Conservation (phyloP, 2,113 vertebrate genomes). For the Hydrochoerus hydrochaeris region DNA sequence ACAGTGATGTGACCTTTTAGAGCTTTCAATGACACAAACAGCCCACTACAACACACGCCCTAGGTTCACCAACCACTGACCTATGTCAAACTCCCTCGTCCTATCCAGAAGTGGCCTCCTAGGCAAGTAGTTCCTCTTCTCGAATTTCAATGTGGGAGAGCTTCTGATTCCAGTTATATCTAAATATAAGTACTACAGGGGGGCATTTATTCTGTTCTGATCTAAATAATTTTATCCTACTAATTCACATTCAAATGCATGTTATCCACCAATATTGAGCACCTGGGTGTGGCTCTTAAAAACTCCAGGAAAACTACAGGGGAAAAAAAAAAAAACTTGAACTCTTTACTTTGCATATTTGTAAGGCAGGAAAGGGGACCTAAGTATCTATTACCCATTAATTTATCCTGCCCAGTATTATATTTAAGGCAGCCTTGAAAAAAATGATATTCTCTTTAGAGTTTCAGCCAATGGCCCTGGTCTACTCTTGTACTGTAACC, state of each 20-base stretch:
- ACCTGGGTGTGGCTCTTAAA: slow-evolving; percentile 58
- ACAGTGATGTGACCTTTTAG: not conserved
- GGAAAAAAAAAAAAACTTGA: slow-evolving; percentile 60
- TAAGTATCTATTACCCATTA: not conserved
- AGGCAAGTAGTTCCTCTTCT: not conserved
- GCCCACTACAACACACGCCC: not conserved
- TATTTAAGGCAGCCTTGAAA: not conserved
- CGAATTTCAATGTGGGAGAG: not conserved
- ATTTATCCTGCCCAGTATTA: not conserved
- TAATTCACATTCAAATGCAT: slow-evolving; percentile 65
- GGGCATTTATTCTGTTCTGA: slow-evolving; percentile 25
- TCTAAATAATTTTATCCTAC: slow-evolving; percentile 62
- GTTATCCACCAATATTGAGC: slow-evolving; percentile 40
- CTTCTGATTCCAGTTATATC: slow-evolving; percentile 39
- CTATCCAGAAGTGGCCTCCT: not conserved
- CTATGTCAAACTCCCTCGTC: not conserved
- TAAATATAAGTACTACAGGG: slow-evolving; percentile 1
- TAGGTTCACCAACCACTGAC: not conserved
- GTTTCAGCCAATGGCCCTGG: not conserved
- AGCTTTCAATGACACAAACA: not conserved
- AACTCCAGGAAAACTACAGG: slow-evolving; percentile 41
- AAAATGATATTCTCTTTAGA: not conserved
- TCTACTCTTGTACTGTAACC: accelerated
- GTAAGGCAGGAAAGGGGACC: not conserved
- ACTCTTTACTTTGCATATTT: slow-evolving; percentile 52